Evolutionary conservation across 2,113 vertebrate genomes (phyloP).

Genomic region (Astur gentilis): DNA sequence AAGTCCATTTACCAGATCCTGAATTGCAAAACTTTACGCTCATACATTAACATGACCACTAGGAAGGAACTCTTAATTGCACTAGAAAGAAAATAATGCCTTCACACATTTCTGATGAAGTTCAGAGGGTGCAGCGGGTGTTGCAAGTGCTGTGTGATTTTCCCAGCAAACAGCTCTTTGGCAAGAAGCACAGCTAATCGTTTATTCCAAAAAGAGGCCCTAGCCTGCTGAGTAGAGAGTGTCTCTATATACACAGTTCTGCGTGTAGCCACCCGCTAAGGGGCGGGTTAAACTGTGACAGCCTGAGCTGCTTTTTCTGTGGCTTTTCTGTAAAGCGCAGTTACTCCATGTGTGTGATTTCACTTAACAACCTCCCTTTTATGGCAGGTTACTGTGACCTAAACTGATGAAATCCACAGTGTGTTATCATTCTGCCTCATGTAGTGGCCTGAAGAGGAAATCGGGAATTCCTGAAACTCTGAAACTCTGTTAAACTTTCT

Average conservation of each 20-base stretch:
- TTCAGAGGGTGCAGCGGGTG: not conserved
- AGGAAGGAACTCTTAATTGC: not conserved
- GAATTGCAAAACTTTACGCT: not conserved
- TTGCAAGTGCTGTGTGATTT: not conserved
- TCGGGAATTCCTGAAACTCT: not conserved
- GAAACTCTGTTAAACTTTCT: not conserved
- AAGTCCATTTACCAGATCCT: not conserved
- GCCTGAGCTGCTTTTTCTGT: not conserved
- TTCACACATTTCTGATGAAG: not conserved
- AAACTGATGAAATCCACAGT: not conserved
- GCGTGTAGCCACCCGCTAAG: not conserved
- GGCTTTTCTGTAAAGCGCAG: not conserved
- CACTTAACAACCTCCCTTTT: not conserved
- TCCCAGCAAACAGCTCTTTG: not conserved
- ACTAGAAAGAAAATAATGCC: not conserved
- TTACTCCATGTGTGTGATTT: not conserved
- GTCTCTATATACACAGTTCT: not conserved
- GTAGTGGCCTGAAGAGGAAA: not conserved
- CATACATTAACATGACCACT: fast-evolving
- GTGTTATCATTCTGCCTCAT: not conserved
- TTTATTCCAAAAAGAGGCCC: conserved; percentile 41
- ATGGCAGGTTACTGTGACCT: not conserved
- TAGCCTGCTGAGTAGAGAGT: not conserved
- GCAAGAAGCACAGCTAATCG: not conserved
- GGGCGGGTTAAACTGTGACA: not conserved